These are phyloP conservation scores for Craniophora ligustri DNA, from an alignment of 2,888 invertebrate genomes.

Conservation along the genomic window DNA sequence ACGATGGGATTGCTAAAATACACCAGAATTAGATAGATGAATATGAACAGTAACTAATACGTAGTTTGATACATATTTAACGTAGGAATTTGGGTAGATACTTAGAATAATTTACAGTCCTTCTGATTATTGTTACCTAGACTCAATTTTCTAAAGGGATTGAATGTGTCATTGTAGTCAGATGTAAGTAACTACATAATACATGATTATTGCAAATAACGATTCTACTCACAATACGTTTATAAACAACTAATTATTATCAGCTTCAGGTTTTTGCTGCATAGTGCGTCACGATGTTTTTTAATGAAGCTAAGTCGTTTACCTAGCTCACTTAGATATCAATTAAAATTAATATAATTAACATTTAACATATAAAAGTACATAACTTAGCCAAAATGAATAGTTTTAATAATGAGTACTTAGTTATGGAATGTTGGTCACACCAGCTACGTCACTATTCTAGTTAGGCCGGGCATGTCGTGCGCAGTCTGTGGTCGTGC, in stretches of 20 bases:
- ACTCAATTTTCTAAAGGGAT: neutral
- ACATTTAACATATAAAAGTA: conserved; percentile 3
- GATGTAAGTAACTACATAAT: neutral
- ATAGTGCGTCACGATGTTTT: conserved; percentile 31
- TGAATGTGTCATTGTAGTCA: conserved; percentile 1
- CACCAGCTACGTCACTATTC: conserved; percentile 33
- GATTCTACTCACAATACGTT: conserved; percentile 4
- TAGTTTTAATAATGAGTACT: conserved; percentile 38
- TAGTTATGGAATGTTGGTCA: conserved; percentile 17
- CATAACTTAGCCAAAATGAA: conserved; percentile 16
- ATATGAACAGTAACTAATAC: too few species aligned
- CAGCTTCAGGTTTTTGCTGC: conserved; percentile 33
- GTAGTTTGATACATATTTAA: too few species aligned
- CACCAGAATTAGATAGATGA: too few species aligned
- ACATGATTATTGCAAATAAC: too few species aligned
- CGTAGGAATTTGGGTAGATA: too few species aligned
- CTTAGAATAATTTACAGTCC: too few species aligned
- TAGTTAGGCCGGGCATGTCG: conserved; percentile 14
- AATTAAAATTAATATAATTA: conserved; percentile 9
- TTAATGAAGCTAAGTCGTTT: conserved; percentile 7
- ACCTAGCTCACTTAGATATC: conserved; percentile 1
- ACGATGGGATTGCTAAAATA: too few species aligned
- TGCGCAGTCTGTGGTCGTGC: conserved; percentile 33
- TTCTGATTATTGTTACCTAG: too few species aligned
- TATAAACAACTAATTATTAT: conserved; percentile 18